Base-by-base conservation (phyloP, 2,888 invertebrate species). In the Criorhina ranunculi region DNA sequence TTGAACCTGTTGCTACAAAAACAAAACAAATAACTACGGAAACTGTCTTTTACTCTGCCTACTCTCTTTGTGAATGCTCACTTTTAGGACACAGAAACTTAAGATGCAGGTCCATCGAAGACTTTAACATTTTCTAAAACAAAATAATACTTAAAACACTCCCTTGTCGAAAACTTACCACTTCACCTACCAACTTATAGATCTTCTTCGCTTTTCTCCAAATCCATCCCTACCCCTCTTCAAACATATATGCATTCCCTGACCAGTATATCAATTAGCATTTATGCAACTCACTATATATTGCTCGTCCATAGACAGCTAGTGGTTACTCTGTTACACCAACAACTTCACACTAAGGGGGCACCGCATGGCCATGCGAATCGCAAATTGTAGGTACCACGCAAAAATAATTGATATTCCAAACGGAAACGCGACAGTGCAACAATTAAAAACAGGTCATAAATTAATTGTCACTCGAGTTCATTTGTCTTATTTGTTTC, bases 401-500 rank as follows among this genome's bases (percentile, higher is more conserved):
- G 53, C 40, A 29, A 57, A 77, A 78, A 79, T 64, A 85, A 85
- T 85, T 85, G 75, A 76, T 85, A 85, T 85, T 85, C 85, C 64
- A 85, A 85, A 60, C 75, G 75, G 70, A 85, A 85, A 80, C 79
- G 75, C 80, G 46, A 70, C 80, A 70, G 37, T 75, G 64, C 59
- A 70, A 75, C 76, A 85, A 80, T 79, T 85, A 85, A 79, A 80
- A 85, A 80, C 79, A 80, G 75, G 70, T 70, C 85, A 80, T 85
- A 85, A 85, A 85, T 85, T 85, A 76, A 85, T 85, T 80, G 70
- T 70, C 75, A 66, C 66, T 70, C 80, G 66, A 85, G 85, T 85
- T 80, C 69, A 85, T 85, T 80, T 85, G 80, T 76, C 80, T 80
- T 76, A 59, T 79, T 70, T 51, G 66, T 55, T 64, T 64, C 66